These are phyloP conservation scores for Luperina nickerlii DNA, from an alignment of 2,888 invertebrate species.

Conservation along the genomic window DNA sequence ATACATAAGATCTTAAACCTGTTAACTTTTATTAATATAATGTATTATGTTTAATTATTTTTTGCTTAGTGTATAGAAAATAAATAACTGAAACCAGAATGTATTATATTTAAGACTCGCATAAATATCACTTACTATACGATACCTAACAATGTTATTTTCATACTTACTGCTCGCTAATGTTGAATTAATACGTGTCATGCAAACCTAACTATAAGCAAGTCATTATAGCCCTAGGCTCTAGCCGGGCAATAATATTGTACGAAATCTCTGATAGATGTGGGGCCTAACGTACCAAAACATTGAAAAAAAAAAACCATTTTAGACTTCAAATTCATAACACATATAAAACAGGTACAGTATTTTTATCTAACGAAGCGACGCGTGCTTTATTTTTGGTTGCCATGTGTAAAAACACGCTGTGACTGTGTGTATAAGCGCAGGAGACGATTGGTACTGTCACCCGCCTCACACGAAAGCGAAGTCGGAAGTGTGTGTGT, in stretches of 20 bases:
- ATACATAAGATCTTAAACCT: not conserved
- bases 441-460: no score
- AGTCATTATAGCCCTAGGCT: not conserved
- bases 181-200: not conserved
- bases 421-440: no score
- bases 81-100: not conserved
- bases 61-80: not conserved
- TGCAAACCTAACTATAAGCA: not conserved
- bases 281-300: not conserved
- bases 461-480: no score
- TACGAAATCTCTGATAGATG: not conserved
- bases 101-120: not conserved
- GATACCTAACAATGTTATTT: not conserved
- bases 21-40: not conserved
- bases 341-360: no score
- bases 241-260: not conserved
- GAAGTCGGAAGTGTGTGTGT: no score
- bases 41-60: not conserved
- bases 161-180: not conserved
- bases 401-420: no score
- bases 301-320: not conserved
- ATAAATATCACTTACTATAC: not conserved
- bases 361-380: no score
- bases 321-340: slow-evolving; percentile 1
- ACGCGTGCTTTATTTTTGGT: no score